Percentiles rank a stretch among this genome's conserved stretches.
phyloP scores from a whole-genome alignment of 2,888 invertebrate species.

The Pinctada fucata region DNA sequence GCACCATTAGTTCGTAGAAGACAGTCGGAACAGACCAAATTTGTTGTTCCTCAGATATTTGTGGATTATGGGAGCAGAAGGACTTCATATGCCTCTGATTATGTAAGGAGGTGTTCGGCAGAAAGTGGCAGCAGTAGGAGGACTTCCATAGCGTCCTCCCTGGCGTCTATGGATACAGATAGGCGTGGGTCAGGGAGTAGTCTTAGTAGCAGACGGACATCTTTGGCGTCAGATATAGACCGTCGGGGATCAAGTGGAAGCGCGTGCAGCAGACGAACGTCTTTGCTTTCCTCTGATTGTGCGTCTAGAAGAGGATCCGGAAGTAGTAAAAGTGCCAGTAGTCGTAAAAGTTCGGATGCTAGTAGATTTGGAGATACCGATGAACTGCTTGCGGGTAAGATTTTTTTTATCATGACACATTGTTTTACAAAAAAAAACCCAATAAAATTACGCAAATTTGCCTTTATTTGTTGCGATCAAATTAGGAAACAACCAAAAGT shows the following conservation, averaged over 20 bases:
- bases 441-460: too few species aligned
- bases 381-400: constrained; percentile 65
- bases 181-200: constrained; percentile 68
- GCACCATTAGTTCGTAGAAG: constrained; percentile 64
- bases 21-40: constrained; percentile 66
- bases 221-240: constrained; percentile 66
- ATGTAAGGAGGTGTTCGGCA: constrained; percentile 55
- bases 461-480: too few species aligned
- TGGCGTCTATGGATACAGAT: constrained; percentile 56
- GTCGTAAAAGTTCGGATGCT: constrained; percentile 68
- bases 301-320: constrained; percentile 67
- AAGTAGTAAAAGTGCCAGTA: constrained; percentile 62
- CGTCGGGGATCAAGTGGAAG: constrained; percentile 68
- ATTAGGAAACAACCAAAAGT: too few species aligned
- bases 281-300: constrained; percentile 68
- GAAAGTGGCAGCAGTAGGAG: constrained; percentile 61
- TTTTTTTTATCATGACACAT: not conserved
- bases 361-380: constrained; percentile 69
- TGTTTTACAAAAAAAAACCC: too few species aligned
- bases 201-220: constrained; percentile 67
- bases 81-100: constrained; percentile 67
- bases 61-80: constrained; percentile 71
- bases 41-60: constrained; percentile 72
- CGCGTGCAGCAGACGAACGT: constrained; percentile 66
- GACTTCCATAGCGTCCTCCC: constrained; percentile 58